Percentiles rank a stretch among this genome's conserved stretches.
Evolutionary conservation across 2,888 invertebrate species (phyloP).

Genomic region (Drosophila villosipedis): DNA sequence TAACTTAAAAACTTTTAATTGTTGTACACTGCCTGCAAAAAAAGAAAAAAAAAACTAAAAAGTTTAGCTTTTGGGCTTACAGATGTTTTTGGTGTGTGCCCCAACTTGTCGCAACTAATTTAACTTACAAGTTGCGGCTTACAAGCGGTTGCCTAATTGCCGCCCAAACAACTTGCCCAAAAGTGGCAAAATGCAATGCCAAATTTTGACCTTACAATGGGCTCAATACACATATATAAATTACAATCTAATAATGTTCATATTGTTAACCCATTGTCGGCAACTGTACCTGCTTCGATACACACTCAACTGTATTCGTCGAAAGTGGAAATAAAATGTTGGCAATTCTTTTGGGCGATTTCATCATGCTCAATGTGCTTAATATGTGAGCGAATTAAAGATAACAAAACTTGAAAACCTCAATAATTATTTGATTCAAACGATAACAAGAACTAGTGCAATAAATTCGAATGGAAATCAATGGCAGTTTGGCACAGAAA

Average conservation of each 20-base stretch:
- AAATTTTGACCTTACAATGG: neutral
- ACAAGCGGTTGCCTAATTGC: slow-evolving; percentile 4
- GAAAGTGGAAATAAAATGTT: neutral
- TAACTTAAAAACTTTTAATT: slow-evolving; percentile 33
- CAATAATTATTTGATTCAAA: neutral
- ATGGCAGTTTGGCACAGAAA: neutral
- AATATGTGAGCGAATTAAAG: neutral
- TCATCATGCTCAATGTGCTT: neutral
- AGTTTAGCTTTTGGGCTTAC: slow-evolving; percentile 14
- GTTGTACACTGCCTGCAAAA: neutral
- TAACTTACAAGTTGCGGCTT: slow-evolving; percentile 4
- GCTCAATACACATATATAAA: neutral
- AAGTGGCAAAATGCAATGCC: neutral
- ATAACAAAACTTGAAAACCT: neutral
- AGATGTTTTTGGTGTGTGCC: slow-evolving; percentile 4
- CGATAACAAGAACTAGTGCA: neutral
- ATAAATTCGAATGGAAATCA: neutral
- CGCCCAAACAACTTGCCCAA: neutral
- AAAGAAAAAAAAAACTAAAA: slow-evolving; percentile 6
- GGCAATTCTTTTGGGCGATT: neutral
- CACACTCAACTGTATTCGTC: neutral
- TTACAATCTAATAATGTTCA: neutral
- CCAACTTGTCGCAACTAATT: slow-evolving; percentile 13
- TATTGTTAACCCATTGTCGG: neutral
- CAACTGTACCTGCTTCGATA: neutral